A percentile compares a stretch with the other conserved stretches of the same genome.
Evolutionary conservation across 2,113 vertebrate genomes (phyloP).

Genomic region (Tichodroma muraria): DNA sequence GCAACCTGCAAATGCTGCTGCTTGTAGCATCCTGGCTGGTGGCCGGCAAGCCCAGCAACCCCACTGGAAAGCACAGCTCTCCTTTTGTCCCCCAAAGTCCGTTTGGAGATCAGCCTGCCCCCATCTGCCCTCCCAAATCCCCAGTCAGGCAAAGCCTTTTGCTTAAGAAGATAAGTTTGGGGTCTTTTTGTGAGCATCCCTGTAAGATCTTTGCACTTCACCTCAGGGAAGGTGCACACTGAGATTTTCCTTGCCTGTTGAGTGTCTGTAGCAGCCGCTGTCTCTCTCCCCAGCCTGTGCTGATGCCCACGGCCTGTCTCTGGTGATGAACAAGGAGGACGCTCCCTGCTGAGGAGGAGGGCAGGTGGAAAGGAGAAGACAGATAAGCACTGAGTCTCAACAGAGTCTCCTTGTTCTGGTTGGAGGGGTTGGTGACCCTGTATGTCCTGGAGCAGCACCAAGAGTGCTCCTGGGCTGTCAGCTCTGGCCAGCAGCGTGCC

Average conservation of each 20-base stretch:
- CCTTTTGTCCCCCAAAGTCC: neutral
- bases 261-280: neutral
- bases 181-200: neutral
- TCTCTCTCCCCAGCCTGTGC: neutral
- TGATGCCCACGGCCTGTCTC: neutral
- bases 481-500: neutral
- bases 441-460: neutral
- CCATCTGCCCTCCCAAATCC: neutral
- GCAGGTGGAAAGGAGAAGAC: neutral
- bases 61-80: neutral
- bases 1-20: neutral
- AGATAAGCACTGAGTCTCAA: neutral
- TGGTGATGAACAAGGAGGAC: neutral
- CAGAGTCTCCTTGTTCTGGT: neutral
- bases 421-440: neutral
- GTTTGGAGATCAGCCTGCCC: neutral
- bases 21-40: neutral
- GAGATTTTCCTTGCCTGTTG: neutral
- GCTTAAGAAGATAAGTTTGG: neutral
- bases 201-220: neutral
- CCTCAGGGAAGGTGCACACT: rapidly evolving
- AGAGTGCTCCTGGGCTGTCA: neutral
- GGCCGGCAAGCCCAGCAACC: neutral
- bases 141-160: neutral
- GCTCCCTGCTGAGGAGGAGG: rapidly evolving